phyloP scores from a whole-genome alignment of 2,888 invertebrate species.

The Oscheius sp. region DNA sequence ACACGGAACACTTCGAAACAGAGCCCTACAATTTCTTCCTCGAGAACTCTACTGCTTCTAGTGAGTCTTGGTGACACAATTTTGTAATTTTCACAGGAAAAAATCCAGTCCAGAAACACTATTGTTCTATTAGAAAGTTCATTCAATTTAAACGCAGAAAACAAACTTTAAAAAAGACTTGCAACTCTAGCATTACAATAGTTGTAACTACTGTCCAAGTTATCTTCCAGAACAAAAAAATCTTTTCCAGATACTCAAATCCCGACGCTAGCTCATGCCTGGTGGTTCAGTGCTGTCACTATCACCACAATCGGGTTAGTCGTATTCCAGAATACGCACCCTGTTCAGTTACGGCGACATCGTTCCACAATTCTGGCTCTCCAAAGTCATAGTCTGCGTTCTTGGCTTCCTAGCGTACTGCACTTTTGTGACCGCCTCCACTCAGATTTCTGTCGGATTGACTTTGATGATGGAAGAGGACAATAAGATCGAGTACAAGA shows the following conservation, averaged over 20 bases:
- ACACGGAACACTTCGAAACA: conserved; percentile 22
- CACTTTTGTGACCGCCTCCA: conserved; percentile 63
- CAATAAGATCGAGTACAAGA: conserved; percentile 57
- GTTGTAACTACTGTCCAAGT: too few relatives aligned
- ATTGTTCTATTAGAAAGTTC: too few relatives aligned
- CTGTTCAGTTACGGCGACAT: conserved; percentile 64
- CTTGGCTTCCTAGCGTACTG: conserved; percentile 61
- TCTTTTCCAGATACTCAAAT: conserved; percentile 33
- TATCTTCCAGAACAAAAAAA: not conserved
- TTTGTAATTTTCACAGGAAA: too few relatives aligned
- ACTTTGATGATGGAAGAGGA: conserved; percentile 68
- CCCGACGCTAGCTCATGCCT: conserved; percentile 58
- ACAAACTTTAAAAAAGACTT: too few relatives aligned
- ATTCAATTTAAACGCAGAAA: too few relatives aligned
- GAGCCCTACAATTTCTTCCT: not conserved
- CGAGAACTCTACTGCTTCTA: not conserved
- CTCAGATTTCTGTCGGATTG: conserved; percentile 67
- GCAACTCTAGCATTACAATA: too few relatives aligned
- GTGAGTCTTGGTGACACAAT: not conserved
- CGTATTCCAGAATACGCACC: not conserved
- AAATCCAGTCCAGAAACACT: too few relatives aligned
- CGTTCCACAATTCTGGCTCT: conserved; percentile 57
- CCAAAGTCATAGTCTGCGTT: conserved; percentile 65
- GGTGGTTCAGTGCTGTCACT: conserved; percentile 68
- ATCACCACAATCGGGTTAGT: conserved; percentile 58